Conservation (phyloP, 1,140 invertebrate genomes). For the Anastrepha ludens region DNA sequence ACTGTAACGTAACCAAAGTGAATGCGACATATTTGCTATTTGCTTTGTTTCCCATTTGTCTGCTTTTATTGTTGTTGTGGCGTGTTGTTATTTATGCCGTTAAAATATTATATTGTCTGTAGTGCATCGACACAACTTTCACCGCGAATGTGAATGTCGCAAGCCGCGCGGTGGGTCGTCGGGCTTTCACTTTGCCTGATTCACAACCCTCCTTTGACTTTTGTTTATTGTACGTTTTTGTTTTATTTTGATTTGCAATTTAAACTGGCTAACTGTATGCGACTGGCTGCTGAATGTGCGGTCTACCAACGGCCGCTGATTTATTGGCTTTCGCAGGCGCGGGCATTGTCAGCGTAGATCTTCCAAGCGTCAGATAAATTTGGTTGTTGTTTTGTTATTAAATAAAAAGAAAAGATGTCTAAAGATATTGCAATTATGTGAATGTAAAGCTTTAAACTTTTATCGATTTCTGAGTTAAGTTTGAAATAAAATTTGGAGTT, state of each 20-base stretch:
- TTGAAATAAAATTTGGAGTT: too few relatives aligned
- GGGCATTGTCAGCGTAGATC: constrained; percentile 20
- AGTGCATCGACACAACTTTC: constrained; percentile 10
- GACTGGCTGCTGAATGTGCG: neutral
- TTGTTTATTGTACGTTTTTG: neutral
- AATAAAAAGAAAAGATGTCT: neutral
- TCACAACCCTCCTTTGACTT: neutral
- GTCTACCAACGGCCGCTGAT: neutral
- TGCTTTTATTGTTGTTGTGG: neutral
- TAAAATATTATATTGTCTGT: constrained; percentile 9
- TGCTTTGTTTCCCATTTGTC: neutral
- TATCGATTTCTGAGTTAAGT: too few relatives aligned
- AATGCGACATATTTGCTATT: constrained; percentile 26
- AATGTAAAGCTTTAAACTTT: neutral
- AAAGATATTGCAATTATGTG: neutral
- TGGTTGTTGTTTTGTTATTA: neutral
- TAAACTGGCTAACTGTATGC: neutral
- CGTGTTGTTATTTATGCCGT: neutral
- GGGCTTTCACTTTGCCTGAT: too few relatives aligned
- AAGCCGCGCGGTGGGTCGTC: too few relatives aligned
- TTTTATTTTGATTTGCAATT: constrained; percentile 46
- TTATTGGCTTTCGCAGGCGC: constrained; percentile 35
- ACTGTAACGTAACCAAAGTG: neutral
- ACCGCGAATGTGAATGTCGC: neutral
- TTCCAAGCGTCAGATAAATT: neutral